These are phyloP conservation scores for Sciurus vulgaris DNA, from an alignment of 2,797 vertebrate genomes.

Conservation along the genomic window DNA sequence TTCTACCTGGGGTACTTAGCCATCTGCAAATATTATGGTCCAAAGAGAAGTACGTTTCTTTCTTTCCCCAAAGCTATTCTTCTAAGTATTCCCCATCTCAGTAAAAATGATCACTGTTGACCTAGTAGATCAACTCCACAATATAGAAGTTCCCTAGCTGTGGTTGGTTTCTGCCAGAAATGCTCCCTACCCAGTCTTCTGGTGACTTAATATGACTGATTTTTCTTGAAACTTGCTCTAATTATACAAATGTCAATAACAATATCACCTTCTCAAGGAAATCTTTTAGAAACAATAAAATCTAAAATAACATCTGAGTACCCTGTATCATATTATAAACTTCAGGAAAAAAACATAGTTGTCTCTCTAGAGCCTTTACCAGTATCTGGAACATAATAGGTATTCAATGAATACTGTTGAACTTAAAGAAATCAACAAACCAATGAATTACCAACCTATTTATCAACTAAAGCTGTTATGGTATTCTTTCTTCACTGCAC, in stretches of 20 bases:
- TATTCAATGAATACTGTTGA: background rate
- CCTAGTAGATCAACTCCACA: background rate
- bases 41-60: background rate
- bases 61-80: background rate
- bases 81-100: background rate
- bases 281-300: background rate
- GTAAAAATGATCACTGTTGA: background rate
- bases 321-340: background rate
- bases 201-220: background rate
- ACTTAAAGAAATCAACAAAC: slow-evolving; percentile 39
- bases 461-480: background rate
- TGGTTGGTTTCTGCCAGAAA: background rate
- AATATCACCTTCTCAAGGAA: background rate
- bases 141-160: background rate
- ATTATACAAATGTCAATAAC: background rate
- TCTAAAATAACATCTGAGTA: background rate
- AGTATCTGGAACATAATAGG: background rate
- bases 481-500: background rate
- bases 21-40: background rate
- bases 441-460: background rate
- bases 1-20: background rate
- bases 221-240: background rate
- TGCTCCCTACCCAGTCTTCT: background rate
- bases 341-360: background rate
- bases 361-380: background rate